Conservation (phyloP, 2,797 vertebrate species). For the Micromesistius poutassou region DNA sequence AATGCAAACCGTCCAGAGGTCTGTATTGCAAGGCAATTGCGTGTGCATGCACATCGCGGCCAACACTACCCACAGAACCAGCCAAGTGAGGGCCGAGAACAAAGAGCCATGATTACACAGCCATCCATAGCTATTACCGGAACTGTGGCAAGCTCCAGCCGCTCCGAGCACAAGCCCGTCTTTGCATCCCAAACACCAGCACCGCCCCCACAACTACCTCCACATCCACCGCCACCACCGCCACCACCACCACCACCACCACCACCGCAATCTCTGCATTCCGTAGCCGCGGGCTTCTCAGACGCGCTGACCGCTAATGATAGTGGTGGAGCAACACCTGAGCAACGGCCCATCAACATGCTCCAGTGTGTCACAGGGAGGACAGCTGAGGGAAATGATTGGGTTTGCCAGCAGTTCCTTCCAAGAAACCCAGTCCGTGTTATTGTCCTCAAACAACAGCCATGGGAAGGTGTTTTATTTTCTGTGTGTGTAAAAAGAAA, state of each 20-base stretch:
- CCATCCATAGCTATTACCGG: constrained; percentile 64
- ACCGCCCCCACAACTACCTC: constrained; percentile 4
- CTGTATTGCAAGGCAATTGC: constrained; percentile 20
- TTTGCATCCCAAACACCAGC: constrained; percentile 22
- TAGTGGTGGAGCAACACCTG: constrained; percentile 65
- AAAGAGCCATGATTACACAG: constrained; percentile 65
- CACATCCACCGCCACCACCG: not conserved
- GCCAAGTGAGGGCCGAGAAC: constrained; percentile 57
- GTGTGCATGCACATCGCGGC: not conserved
- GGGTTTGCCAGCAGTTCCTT: constrained; percentile 39
- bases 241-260: no score
- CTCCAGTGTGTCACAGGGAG: constrained; percentile 38
- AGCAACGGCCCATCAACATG: constrained; percentile 50
- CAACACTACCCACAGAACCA: constrained; percentile 11
- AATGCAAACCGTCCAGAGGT: constrained; percentile 28
- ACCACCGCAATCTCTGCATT: constrained; percentile 29
- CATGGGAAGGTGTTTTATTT: not conserved
- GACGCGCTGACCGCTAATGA: constrained; percentile 72
- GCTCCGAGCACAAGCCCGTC: constrained; percentile 45
- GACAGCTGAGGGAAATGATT: constrained; percentile 49
- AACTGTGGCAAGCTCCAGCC: constrained; percentile 51
- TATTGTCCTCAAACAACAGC: constrained; percentile 38
- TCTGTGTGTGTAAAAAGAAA: not conserved
- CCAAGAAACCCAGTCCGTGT: constrained; percentile 51
- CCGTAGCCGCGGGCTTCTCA: constrained; percentile 56